Evolutionary conservation across 2,797 vertebrate species (phyloP).

Genomic region (Acipenser ruthenus): DNA sequence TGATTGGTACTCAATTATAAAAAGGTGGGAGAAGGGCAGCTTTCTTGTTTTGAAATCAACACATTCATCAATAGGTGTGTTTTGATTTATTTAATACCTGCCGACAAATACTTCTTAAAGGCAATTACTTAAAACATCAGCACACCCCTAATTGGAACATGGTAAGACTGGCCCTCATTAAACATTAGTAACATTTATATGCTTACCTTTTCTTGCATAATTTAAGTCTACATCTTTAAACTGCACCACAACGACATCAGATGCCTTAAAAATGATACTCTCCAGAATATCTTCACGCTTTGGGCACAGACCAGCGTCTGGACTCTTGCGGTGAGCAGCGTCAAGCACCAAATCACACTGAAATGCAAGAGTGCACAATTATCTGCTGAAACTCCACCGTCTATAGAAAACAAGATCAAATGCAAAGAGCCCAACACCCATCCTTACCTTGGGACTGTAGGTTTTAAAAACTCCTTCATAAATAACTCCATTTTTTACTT

Average conservation of each 20-base stretch:
- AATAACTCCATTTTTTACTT: conserved; percentile 90
- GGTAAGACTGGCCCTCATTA: background rate
- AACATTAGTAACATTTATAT: background rate
- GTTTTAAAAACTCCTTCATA: conserved; percentile 99
- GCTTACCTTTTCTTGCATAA: conserved; percentile 89
- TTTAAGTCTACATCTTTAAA: conserved; percentile 97
- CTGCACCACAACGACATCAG: conserved; percentile 90
- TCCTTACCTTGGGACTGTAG: conserved; percentile 92
- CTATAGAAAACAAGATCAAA: background rate
- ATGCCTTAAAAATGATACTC: conserved; percentile 95
- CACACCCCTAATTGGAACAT: background rate
- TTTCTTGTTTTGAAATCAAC: too few species aligned
- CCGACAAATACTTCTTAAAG: too few species aligned
- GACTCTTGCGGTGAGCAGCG: conserved; percentile 87
- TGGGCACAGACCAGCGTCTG: conserved; percentile 75
- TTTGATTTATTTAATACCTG: too few species aligned
- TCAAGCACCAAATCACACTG: conserved; percentile 96
- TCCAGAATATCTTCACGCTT: conserved; percentile 94
- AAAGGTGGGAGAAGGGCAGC: too few species aligned
- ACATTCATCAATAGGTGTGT: too few species aligned
- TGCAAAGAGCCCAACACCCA: background rate
- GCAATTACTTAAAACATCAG: background rate
- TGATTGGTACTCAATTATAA: too few species aligned
- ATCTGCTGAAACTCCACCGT: conserved; percentile 11
- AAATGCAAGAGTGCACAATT: conserved; percentile 22